Conservation (phyloP, 35 echinoderm and acorn worm genomes). For the Ophioderma brevispina region DNA sequence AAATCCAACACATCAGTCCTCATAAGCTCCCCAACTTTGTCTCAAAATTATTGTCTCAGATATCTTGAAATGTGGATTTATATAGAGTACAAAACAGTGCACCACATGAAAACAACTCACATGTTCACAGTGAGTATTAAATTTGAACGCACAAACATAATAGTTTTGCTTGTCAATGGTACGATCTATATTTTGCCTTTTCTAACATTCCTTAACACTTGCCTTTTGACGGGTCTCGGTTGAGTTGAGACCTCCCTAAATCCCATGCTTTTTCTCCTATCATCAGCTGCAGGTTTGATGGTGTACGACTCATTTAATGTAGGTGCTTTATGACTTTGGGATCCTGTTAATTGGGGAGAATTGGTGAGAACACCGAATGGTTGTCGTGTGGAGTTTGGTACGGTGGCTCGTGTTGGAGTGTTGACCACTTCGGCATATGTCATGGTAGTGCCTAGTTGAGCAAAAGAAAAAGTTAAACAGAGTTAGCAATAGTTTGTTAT, state of each 20-base stretch:
- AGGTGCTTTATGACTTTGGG: neutral
- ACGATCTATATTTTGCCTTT: too few relatives aligned
- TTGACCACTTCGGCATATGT: constrained; percentile 54
- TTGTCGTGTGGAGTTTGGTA: constrained; percentile 2
- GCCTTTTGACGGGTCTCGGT: neutral
- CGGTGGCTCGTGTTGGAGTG: constrained; percentile 24
- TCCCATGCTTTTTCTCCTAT: neutral
- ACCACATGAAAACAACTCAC: too few relatives aligned
- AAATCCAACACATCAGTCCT: too few relatives aligned
- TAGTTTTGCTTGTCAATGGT: too few relatives aligned
- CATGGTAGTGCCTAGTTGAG: constrained; percentile 40
- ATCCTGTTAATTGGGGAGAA: constrained; percentile 31
- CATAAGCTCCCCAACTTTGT: too few relatives aligned
- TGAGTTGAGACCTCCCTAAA: neutral
- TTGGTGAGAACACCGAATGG: constrained; percentile 51
- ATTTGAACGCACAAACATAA: too few relatives aligned
- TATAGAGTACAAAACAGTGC: too few relatives aligned
- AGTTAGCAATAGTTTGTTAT: neutral
- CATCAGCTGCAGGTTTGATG: neutral
- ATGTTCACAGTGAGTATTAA: too few relatives aligned
- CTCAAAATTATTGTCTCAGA: too few relatives aligned
- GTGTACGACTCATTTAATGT: constrained; percentile 27
- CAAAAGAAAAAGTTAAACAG: neutral
- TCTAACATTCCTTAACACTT: too few relatives aligned
- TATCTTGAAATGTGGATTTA: too few relatives aligned